These are phyloP conservation scores for Hydractinia echinata DNA, from an alignment of 30 jellyfish, hydroid and myxozoan genomes.

Conservation along the genomic window DNA sequence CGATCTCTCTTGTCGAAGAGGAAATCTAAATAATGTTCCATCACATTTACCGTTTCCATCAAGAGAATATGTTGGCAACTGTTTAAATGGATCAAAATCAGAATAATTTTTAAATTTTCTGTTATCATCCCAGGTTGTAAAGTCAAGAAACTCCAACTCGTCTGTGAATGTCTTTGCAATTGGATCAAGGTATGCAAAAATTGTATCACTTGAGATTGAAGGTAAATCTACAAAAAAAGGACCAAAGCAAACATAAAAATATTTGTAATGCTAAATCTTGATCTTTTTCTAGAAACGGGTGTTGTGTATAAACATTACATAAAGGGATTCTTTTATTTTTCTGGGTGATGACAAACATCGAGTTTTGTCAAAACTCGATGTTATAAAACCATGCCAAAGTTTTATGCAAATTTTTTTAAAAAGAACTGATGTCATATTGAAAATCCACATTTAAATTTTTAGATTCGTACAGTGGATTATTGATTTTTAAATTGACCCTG, in stretches of 20 bases:
- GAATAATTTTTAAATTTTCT: background rate
- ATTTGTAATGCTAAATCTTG: no score
- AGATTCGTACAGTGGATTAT: no score
- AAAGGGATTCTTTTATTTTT: no score
- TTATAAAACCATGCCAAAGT: no score
- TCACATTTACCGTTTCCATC: conserved; percentile 26
- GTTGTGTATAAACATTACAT: no score
- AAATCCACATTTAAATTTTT: no score
- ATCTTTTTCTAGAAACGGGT: no score
- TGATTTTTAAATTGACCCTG: no score
- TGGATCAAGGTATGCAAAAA: conserved; percentile 46
- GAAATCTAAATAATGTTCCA: conserved; percentile 64
- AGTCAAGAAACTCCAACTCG: conserved; percentile 8
- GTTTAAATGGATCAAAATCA: conserved; percentile 23
- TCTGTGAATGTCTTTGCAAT: conserved; percentile 33
- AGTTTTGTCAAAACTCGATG: no score
- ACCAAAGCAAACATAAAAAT: background rate
- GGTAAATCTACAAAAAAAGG: conserved; percentile 48
- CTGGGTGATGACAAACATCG: no score
- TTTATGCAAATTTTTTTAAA: no score
- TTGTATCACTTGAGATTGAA: conserved; percentile 37
- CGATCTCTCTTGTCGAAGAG: conserved; percentile 49
- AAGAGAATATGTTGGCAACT: conserved; percentile 1
- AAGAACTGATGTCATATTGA: no score
- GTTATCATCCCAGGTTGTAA: background rate